phyloP scores from a whole-genome alignment of 2,797 vertebrate species.

The Hyperoplus lanceolatus region DNA sequence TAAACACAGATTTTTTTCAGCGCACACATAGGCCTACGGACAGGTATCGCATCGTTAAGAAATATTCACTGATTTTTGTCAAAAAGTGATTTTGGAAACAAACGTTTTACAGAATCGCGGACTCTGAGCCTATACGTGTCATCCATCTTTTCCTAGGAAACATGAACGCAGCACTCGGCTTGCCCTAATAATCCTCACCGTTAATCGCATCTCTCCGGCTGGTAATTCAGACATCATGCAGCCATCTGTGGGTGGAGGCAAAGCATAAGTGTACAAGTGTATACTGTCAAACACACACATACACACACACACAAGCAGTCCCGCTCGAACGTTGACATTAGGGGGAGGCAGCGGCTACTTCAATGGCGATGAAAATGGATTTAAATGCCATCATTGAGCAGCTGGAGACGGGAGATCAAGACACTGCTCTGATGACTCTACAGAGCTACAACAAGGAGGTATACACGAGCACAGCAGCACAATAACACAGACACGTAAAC shows the following conservation, averaged over 20 bases:
- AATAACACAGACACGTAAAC: too few species aligned
- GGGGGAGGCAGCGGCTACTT: not conserved
- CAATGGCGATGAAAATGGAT: constrained; percentile 84
- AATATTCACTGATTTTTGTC: too few species aligned
- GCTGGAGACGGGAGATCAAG: constrained; percentile 89
- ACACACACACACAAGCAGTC: not conserved
- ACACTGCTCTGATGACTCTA: constrained; percentile 84
- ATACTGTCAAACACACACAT: constrained; percentile 1
- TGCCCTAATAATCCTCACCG: constrained; percentile 44
- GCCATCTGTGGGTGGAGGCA: constrained; percentile 51
- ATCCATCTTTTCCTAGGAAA: constrained; percentile 14
- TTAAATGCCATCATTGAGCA: constrained; percentile 86
- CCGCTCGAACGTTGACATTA: constrained; percentile 21
- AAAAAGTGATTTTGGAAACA: too few species aligned
- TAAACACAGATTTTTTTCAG: too few species aligned
- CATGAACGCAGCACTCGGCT: constrained; percentile 52
- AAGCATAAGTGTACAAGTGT: constrained; percentile 5
- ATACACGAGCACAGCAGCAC: constrained; percentile 42
- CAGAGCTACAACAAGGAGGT: constrained; percentile 92
- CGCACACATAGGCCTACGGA: too few species aligned
- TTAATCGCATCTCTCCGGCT: constrained; percentile 59
- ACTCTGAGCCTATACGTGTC: not conserved
- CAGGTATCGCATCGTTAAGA: too few species aligned
- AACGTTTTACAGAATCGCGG: too few species aligned
- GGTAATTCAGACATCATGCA: constrained; percentile 58